A percentile compares a stretch with the other conserved stretches of the same genome.
phyloP scores from a whole-genome alignment of 2,888 invertebrate species.

The Heliconius cydno region DNA sequence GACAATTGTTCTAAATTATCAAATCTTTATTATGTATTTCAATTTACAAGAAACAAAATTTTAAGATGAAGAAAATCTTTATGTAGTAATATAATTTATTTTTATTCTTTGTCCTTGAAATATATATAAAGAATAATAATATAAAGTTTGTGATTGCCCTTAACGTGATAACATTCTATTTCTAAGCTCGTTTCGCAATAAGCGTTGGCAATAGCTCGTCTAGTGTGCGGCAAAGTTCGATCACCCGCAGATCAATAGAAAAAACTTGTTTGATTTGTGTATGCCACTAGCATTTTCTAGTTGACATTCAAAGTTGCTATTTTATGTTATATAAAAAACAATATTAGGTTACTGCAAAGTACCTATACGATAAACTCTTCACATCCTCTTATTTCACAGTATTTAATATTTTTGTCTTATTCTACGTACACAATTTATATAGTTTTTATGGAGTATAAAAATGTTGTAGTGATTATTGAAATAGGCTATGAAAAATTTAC shows the following conservation, averaged over 20 bases:
- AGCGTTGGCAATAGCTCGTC: constrained; percentile 48
- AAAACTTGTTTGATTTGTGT: constrained; percentile 53
- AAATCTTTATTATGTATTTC: background rate
- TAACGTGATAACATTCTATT: constrained; percentile 47
- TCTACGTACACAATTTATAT: no score
- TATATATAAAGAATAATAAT: no score
- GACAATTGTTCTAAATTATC: background rate
- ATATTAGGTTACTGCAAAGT: constrained; percentile 27
- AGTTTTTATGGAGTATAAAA: no score
- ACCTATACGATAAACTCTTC: no score
- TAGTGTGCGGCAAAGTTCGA: constrained; percentile 51
- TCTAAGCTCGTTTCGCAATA: constrained; percentile 48
- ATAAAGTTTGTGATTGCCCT: constrained; percentile 49
- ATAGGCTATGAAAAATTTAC: no score
- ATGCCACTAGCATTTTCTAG: constrained; percentile 48
- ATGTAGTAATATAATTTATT: background rate
- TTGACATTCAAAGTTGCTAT: constrained; percentile 46
- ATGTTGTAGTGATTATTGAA: no score
- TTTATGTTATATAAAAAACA: constrained; percentile 30
- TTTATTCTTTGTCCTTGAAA: background rate
- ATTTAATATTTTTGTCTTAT: no score
- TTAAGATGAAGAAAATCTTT: background rate
- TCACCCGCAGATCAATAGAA: constrained; percentile 52
- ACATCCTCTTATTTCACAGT: no score
- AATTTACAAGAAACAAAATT: background rate